Evolutionary conservation across 1,140 invertebrate species (phyloP), one percentile per base, ranked within the genome.

Genomic region (Lutraria rhynchaena): DNA sequence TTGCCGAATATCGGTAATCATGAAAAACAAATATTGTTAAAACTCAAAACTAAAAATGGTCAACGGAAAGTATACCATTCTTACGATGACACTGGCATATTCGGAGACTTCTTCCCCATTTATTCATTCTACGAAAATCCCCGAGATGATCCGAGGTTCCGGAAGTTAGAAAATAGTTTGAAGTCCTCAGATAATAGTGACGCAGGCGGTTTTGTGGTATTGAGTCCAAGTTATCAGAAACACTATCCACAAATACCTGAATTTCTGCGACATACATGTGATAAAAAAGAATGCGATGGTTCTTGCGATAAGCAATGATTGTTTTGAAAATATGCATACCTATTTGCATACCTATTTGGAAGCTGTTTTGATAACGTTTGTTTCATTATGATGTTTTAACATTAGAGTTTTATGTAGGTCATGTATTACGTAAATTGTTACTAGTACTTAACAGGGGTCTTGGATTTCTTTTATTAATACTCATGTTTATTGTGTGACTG

Each of bases 11-110:
- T 83, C 17, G 80, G 77, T 11, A 75, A 78, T 5, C 31, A 80
- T n/a, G 73, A 77, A 53, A 78, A 76, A 76, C 83, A 87, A 24
- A 75, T 87, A 31, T 41, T 86, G n/a, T 78, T 89, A 24, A 86
- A 84, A 71, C 22, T 86, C n/a, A 86, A 85, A 35, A 85, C 84
- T 5, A 61, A 76, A 17, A 83, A 71, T 53, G 88, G 88, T 19
- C 37, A 83, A 29, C 83, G 77, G 13, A 83, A 85, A 49, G 57
- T 87, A 46, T 83, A 85, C 60, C 86, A 89, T 65, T 85, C 88
- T 9, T 75, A 85, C 63, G 81, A 82, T 35, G 84, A 86, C 27
- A 82, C 78, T 24, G 81, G 73, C 17, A 74, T 87, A 24, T 87
- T 87, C 55, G 67, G 61, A 19, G 86, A 87, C 24, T 58, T 85